A percentile compares a stretch with the other conserved stretches of the same genome.
phyloP scores from a whole-genome alignment of 2,113 vertebrate species.

The Gila orcuttii region DNA sequence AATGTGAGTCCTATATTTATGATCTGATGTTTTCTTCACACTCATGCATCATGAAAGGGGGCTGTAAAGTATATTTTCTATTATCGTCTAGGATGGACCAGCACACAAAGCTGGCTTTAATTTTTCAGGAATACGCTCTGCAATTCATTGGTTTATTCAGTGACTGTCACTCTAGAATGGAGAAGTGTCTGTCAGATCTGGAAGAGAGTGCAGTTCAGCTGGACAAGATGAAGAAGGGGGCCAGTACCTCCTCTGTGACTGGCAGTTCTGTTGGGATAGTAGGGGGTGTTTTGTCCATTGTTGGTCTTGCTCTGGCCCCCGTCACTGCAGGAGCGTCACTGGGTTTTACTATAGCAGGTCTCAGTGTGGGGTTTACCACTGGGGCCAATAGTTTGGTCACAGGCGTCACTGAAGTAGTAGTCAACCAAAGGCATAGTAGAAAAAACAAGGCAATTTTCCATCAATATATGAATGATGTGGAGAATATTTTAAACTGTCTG shows the following conservation, averaged over 20 bases:
- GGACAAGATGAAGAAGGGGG: conserved; percentile 61
- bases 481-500: conserved; percentile 35
- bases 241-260: conserved; percentile 56
- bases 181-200: conserved; percentile 55
- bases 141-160: conserved; percentile 53
- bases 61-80: not conserved
- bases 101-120: conserved; percentile 46
- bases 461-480: conserved; percentile 53
- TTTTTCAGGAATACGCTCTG: conserved; percentile 39
- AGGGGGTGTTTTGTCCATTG: conserved; percentile 56
- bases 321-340: conserved; percentile 62
- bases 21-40: not conserved
- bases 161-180: conserved; percentile 52
- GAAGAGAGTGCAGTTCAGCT: conserved; percentile 59
- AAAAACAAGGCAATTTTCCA: conserved; percentile 40
- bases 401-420: conserved; percentile 45
- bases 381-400: conserved; percentile 53
- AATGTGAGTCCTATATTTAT: conserved; percentile 45
- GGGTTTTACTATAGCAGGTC: conserved; percentile 55
- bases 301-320: conserved; percentile 60
- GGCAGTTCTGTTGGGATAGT: conserved; percentile 61
- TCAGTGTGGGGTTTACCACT: conserved; percentile 57
- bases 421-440: conserved; percentile 45
- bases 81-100: conserved; percentile 50
- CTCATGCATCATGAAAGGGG: not conserved